Percentiles rank a stretch among this genome's conserved stretches.
phyloP scores from a whole-genome alignment of 2,113 vertebrate species.

The Rhodinocichla rosea region DNA sequence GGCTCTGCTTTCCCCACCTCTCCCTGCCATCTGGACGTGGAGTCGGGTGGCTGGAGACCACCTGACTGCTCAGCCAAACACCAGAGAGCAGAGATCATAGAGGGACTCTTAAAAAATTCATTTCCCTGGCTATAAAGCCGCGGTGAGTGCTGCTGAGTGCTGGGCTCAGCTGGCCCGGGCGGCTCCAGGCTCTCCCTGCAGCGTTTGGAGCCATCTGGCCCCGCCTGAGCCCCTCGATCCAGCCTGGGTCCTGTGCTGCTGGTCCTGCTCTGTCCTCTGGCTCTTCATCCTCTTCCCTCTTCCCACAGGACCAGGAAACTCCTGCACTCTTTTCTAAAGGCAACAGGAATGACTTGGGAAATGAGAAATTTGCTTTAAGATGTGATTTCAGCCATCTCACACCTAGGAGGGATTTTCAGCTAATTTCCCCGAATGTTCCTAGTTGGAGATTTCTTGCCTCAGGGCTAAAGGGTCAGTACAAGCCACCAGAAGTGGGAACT shows the following conservation, averaged over 20 bases:
- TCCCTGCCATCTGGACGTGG: neutral
- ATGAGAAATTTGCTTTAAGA: slow-evolving; percentile 29
- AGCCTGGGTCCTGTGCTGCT: neutral
- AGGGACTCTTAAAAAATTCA: slow-evolving; percentile 11
- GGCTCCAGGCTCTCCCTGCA: rapidly evolving
- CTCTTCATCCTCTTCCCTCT: neutral
- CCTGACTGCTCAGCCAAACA: neutral
- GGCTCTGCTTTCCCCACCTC: neutral
- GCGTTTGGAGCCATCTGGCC: neutral
- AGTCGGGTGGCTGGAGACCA: neutral
- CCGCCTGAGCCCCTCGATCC: neutral
- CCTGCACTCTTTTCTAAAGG: neutral
- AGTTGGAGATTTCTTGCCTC: neutral
- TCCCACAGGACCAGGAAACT: neutral
- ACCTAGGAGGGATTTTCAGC: slow-evolving; percentile 28
- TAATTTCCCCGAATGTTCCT: neutral
- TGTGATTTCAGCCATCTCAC: slow-evolving; percentile 19
- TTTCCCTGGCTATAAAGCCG: neutral
- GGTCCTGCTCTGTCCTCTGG: neutral
- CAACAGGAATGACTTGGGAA: neutral
- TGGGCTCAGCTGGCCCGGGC: neutral
- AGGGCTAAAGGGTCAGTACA: neutral
- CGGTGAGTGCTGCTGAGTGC: neutral
- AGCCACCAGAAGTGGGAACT: neutral
- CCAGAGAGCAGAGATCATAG: neutral